phyloP scores from a whole-genome alignment of 2,888 invertebrate genomes.

The Cephus runcator region DNA sequence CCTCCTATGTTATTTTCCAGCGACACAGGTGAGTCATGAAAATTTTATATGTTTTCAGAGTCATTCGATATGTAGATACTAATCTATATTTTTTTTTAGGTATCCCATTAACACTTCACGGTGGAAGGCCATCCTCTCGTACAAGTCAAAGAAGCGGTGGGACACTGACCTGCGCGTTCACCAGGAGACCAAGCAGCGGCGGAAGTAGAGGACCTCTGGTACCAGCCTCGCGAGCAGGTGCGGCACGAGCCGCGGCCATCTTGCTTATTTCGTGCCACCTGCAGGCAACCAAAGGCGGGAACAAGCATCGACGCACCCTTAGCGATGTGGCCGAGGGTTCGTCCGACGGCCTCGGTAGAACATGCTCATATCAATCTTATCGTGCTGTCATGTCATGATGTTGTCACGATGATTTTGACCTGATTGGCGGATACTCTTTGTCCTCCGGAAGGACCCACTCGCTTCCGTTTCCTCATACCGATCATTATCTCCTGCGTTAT shows the following conservation, averaged over 20 bases:
- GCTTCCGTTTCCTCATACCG: neutral
- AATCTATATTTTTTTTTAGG: conserved; percentile 58
- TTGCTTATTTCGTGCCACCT: conserved; percentile 93
- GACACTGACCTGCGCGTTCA: conserved; percentile 66
- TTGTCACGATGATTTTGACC: neutral
- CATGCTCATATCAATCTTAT: neutral
- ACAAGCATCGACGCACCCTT: conserved; percentile 63
- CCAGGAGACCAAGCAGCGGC: conserved; percentile 70
- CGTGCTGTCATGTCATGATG: neutral
- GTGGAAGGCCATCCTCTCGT: conserved; percentile 70
- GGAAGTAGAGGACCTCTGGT: conserved; percentile 77
- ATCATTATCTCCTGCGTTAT: neutral
- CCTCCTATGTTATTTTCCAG: conserved; percentile 88
- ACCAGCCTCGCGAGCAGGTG: conserved; percentile 90
- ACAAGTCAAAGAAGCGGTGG: conserved; percentile 70
- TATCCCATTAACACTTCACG: conserved; percentile 72
- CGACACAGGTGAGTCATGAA: conserved; percentile 76
- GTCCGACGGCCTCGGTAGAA: conserved; percentile 64
- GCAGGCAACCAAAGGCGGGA: conserved; percentile 56
- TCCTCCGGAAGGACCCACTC: neutral
- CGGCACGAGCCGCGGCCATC: conserved; percentile 93
- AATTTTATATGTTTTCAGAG: neutral
- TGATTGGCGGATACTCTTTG: neutral
- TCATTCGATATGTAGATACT: neutral
- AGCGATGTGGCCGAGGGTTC: conserved; percentile 65